Evolutionary conservation across 2,113 vertebrate genomes (phyloP).

Genomic region (Dasyprocta punctata): DNA sequence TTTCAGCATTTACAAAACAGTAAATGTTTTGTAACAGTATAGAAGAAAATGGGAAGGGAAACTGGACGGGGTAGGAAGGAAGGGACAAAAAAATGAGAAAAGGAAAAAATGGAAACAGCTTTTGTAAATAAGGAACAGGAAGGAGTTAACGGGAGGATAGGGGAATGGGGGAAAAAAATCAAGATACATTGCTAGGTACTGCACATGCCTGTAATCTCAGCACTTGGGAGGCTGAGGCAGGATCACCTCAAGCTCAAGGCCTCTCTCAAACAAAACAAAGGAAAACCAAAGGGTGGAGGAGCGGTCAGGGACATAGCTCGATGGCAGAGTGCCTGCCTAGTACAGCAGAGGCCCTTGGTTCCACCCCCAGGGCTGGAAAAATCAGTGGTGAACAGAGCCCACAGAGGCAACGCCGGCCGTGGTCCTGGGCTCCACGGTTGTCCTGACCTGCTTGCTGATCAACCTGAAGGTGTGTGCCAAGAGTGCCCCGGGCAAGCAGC

Average conservation of each 20-base stretch:
- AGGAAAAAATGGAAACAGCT: background rate
- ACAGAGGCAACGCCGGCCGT: background rate
- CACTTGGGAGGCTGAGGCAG: background rate
- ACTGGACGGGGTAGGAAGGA: background rate
- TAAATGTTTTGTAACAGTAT: background rate
- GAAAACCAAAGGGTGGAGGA: background rate
- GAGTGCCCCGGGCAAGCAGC: background rate
- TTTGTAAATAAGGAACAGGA: background rate
- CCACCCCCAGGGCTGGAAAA: background rate
- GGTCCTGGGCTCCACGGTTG: background rate
- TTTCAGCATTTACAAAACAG: conserved; percentile 8
- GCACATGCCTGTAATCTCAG: background rate
- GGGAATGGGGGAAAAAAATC: background rate
- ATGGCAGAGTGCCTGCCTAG: background rate
- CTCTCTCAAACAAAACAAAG: background rate
- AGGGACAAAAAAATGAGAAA: background rate
- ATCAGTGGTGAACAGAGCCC: background rate
- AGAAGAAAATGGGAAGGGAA: background rate
- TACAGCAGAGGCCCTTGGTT: background rate
- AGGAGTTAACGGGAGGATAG: background rate
- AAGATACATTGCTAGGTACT: background rate
- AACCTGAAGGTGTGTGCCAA: background rate
- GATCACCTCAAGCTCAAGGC: background rate
- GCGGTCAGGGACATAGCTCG: background rate
- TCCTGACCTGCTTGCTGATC: background rate